These are phyloP conservation scores for Peromyscus aztecus DNA, from an alignment of 2,797 vertebrate genomes.

Conservation along the genomic window DNA sequence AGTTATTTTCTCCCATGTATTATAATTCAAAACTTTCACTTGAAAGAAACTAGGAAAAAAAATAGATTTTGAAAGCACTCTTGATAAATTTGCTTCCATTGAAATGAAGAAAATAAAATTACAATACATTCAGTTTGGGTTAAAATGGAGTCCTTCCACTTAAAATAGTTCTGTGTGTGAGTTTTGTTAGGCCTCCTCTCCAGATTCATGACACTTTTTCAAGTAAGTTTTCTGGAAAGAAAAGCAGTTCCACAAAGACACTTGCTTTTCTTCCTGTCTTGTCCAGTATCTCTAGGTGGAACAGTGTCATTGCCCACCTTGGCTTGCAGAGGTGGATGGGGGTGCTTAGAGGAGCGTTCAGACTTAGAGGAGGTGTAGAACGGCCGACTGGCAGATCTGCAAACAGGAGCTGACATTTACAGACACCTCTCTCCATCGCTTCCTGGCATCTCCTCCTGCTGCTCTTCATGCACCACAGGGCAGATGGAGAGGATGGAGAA, in stretches of 20 bases:
- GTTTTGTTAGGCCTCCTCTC: neutral
- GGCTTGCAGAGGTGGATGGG: too few relatives aligned
- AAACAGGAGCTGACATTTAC: neutral
- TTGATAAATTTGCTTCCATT: neutral
- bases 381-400: neutral
- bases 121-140: neutral
- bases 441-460: neutral
- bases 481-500: neutral
- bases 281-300: neutral
- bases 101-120: slow-evolving; percentile 38
- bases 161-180: neutral
- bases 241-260: neutral
- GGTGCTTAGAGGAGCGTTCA: neutral
- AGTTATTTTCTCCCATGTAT: slow-evolving; percentile 26
- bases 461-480: neutral
- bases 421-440: neutral
- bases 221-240: neutral
- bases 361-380: neutral
- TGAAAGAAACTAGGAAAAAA: slow-evolving; percentile 33
- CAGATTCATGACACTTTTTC: neutral
- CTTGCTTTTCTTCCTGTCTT: neutral
- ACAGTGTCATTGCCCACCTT: accelerated
- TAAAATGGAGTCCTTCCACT: slow-evolving; percentile 9
- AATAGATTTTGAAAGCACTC: neutral
- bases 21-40: neutral